Percentiles rank a stretch among this genome's conserved stretches.
Evolutionary conservation across 1,140 invertebrate genomes (phyloP).

Genomic region (Microplitis mediator): DNA sequence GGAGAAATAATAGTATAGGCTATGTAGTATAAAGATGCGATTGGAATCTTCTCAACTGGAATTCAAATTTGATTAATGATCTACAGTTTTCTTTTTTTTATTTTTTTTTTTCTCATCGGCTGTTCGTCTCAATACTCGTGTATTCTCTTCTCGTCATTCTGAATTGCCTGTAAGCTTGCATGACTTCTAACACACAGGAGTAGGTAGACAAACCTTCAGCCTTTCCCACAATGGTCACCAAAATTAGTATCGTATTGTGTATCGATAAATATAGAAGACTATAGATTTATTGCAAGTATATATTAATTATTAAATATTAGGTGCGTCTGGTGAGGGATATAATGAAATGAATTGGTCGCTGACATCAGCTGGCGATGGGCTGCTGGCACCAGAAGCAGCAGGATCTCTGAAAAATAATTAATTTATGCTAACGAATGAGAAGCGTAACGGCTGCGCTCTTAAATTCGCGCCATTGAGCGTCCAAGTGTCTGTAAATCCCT

Average conservation of each 20-base stretch:
- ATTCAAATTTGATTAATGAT: constrained; percentile 27
- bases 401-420: constrained; percentile 54
- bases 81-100: background rate
- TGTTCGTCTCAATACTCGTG: too few relatives aligned
- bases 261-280: background rate
- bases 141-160: too few relatives aligned
- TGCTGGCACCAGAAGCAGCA: constrained; percentile 44
- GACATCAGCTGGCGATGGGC: constrained; percentile 5
- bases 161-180: too few relatives aligned
- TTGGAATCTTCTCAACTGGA: constrained; percentile 20
- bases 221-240: too few relatives aligned
- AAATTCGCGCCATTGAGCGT: constrained; percentile 62
- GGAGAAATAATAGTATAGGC: background rate
- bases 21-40: constrained; percentile 9
- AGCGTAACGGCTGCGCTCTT: constrained; percentile 61
- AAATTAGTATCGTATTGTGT: too few relatives aligned
- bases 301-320: background rate
- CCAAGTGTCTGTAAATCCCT: constrained; percentile 62
- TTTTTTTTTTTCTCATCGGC: background rate
- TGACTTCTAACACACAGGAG: too few relatives aligned
- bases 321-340: background rate
- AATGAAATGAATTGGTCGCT: background rate
- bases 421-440: constrained; percentile 63
- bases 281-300: background rate
- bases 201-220: too few relatives aligned